Percentiles rank a stretch among this genome's conserved stretches.
Conservation (phyloP, 2,113 vertebrate genomes). For the Coptodon bakossiorum region DNA sequence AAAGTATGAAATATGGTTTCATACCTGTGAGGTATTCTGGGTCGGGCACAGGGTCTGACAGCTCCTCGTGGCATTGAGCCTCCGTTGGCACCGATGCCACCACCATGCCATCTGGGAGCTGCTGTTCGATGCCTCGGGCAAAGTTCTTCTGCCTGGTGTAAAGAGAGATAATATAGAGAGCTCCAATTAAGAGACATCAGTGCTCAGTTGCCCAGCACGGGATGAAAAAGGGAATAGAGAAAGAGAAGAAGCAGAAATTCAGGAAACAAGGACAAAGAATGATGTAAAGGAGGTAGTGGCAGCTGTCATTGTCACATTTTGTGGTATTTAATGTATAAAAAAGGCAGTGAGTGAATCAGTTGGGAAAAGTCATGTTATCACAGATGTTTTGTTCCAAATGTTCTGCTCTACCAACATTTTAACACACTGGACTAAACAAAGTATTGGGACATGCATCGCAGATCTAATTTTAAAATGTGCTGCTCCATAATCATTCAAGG, state of each 20-base stretch:
- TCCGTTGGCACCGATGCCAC: slow-evolving; percentile 90
- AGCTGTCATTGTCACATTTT: neutral
- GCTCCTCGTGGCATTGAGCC: slow-evolving; percentile 92
- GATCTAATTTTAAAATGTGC: neutral
- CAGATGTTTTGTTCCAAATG: neutral
- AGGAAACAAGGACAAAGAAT: neutral
- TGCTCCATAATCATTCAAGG: neutral
- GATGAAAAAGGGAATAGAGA: neutral
- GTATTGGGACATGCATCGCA: accelerated
- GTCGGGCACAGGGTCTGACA: slow-evolving; percentile 89
- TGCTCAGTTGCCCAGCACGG: neutral
- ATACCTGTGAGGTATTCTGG: slow-evolving; percentile 92
- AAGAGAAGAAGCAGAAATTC: no score
- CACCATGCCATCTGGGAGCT: slow-evolving; percentile 92
- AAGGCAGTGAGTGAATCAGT: neutral
- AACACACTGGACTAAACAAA: neutral
- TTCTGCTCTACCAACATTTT: neutral
- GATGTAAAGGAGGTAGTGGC: neutral
- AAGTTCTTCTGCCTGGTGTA: slow-evolving; percentile 91
- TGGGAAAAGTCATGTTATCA: neutral
- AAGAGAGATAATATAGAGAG: neutral
- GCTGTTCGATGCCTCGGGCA: slow-evolving; percentile 93
- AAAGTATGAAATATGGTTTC: slow-evolving; percentile 42
- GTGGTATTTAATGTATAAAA: neutral
- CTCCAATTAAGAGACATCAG: slow-evolving; percentile 2